These are phyloP conservation scores for Leucoraja erinaceus DNA, from an alignment of 2,113 vertebrate genomes.

Conservation along the genomic window DNA sequence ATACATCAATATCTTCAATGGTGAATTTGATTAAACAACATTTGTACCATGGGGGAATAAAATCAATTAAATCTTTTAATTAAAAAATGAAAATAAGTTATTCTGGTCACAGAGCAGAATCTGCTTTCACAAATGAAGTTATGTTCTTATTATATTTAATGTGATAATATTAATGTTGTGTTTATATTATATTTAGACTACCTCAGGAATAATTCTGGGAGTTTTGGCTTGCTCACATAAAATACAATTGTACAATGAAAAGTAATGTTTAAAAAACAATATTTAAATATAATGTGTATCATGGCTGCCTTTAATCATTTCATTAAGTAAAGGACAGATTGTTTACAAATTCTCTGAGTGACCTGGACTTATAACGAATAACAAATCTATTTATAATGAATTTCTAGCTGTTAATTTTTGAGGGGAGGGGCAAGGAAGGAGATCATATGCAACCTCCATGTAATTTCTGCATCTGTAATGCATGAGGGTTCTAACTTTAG, in stretches of 20 bases:
- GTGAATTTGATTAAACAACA: not conserved
- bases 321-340: not conserved
- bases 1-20: not conserved
- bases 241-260: not conserved
- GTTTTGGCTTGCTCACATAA: not conserved
- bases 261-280: not conserved
- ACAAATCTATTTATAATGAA: not conserved
- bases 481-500: not conserved
- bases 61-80: not conserved
- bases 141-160: not conserved
- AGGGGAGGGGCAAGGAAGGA: not conserved
- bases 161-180: not conserved
- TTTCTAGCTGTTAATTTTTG: not conserved
- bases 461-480: constrained; percentile 6
- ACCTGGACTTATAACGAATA: not conserved
- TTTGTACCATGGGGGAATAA: not conserved
- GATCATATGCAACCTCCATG: not conserved
- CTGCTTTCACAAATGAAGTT: not conserved
- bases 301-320: not conserved
- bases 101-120: not conserved
- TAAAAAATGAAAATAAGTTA: not conserved
- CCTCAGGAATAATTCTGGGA: not conserved
- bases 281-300: not conserved
- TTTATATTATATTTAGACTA: not conserved
- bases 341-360: not conserved